Evolutionary conservation across 2,888 invertebrate genomes (phyloP), one percentile per base, ranked within the genome.

Genomic region (Macroteleia sp.): DNA sequence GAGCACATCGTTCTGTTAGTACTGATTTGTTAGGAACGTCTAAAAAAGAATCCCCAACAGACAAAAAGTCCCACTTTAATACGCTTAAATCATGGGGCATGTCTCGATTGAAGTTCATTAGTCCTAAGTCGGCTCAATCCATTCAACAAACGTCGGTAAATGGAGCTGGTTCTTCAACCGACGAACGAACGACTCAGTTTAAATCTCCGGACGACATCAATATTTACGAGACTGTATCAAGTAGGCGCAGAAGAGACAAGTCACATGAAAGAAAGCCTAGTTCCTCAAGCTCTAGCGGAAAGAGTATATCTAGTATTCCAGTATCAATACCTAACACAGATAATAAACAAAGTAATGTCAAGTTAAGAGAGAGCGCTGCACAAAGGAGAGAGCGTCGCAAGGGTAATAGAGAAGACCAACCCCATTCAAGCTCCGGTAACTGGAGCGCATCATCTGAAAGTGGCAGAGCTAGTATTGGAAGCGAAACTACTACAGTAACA

Each of bases 391-490:
- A 95, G 85, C 92, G 96, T 73, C 93, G 96, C 77, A 94, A 94
- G 32, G 95, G 94, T 14, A 92, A 93, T 44, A 92, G 92, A 59
- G 95, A 95, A 90, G 97, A 97, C 79, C 96, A 97, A 87, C 96
- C 95, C 30, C 96, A 97, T 91, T 97, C 97, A 1, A 97, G 97
- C 10, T 96, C 96, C 85, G 98, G 98, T 34, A 98, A 98, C 92
- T 98, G 98, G 98, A 97, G 97, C 82, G 97, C 97, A 1, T 97
- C 97, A 88, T 97, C 97, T 0, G 97, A 97, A 90, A 97, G 96
- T 59, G 97, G 97, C 16, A 93, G 97, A 76, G 96, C 96, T 3
- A 96, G 96, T 61, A 95, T 97, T 74, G 96, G 96, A 77, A 96
- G 96, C 50, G 96, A 96, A 92, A 95, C 96, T 48, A 95, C 96